Base-by-base conservation (phyloP, 92 coral and sea anemone genomes). In the Virgularia gustaviana region DNA sequence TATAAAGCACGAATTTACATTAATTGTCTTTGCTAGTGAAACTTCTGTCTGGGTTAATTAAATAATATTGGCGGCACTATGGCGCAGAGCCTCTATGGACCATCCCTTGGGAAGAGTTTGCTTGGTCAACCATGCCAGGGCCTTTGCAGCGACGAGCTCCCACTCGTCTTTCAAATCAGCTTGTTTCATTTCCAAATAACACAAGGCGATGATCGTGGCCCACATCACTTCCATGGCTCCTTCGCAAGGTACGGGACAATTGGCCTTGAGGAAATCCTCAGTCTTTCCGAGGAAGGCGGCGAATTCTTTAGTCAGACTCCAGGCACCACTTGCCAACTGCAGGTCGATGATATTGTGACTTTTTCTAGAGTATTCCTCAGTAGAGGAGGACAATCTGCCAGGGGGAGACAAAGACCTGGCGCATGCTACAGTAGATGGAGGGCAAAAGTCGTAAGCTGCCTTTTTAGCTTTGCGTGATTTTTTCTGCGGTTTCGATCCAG, bases 321-420 rank as follows among this genome's bases (percentile, higher is more conserved):
- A 91, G 1, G 89, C 85, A 23, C 95, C 97, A 36, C 87, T 81
- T 10, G 97, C 95, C 44, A 80, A 66, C 73, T 91, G 97, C 43
- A 91, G 76, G 6, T 86, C 60, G 51, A 88, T 79, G 27, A 83
- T 47, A 6, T n/a, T n/a, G n/a, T n/a, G n/a, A n/a, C n/a, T n/a
- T n/a, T n/a, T n/a, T n/a, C n/a, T n/a, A n/a, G n/a, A n/a, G n/a
- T n/a, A n/a, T n/a, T n/a, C n/a, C n/a, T n/a, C n/a, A n/a, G n/a
- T n/a, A n/a, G n/a, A n/a, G n/a, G n/a, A n/a, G n/a, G n/a, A n/a
- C n/a, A n/a, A n/a, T n/a, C n/a, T n/a, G n/a, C n/a, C n/a, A n/a
- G n/a, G n/a, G n/a, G n/a, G n/a, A n/a, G n/a, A n/a, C n/a, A n/a
- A n/a, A n/a, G n/a, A n/a, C n/a, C n/a, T n/a, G n/a, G n/a, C n/a